phyloP scores from a whole-genome alignment of 2,888 invertebrate species.

The Mechanitis messenoides region DNA sequence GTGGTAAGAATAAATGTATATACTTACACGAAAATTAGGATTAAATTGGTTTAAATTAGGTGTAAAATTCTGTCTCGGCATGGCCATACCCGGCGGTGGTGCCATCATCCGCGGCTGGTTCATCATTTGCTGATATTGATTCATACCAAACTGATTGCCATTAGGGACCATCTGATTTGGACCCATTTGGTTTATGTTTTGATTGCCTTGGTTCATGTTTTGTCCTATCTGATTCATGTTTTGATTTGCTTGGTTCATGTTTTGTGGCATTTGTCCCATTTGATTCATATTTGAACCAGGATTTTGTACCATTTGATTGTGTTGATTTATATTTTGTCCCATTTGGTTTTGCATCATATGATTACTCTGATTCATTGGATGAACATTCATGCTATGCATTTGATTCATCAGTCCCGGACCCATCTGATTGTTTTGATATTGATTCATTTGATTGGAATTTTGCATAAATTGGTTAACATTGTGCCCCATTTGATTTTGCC shows the following conservation, averaged over 20 bases:
- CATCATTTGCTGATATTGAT: constrained; percentile 59
- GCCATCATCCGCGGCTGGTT: constrained; percentile 60
- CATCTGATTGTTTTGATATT: constrained; percentile 44
- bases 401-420: constrained; percentile 39
- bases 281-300: constrained; percentile 41
- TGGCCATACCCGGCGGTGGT: constrained; percentile 60
- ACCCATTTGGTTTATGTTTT: constrained; percentile 33
- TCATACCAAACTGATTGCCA: constrained; percentile 59
- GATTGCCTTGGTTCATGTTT: constrained; percentile 35
- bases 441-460: constrained; percentile 37
- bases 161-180: constrained; percentile 51
- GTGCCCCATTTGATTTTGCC: constrained; percentile 36
- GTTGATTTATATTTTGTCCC: constrained; percentile 35
- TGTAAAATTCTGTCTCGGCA: constrained; percentile 61
- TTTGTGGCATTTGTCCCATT: constrained; percentile 41
- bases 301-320: constrained; percentile 37
- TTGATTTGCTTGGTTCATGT: constrained; percentile 33
- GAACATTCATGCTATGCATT: constrained; percentile 34
- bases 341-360: constrained; percentile 43
- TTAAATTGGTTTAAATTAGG: constrained; percentile 58
- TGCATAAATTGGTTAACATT: constrained; percentile 36
- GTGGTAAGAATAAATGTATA: background rate
- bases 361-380: constrained; percentile 37
- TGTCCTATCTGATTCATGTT: constrained; percentile 38
- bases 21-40: constrained; percentile 68